Conservation (phyloP, 2,888 invertebrate species). For the Teleogryllus oceanicus region DNA sequence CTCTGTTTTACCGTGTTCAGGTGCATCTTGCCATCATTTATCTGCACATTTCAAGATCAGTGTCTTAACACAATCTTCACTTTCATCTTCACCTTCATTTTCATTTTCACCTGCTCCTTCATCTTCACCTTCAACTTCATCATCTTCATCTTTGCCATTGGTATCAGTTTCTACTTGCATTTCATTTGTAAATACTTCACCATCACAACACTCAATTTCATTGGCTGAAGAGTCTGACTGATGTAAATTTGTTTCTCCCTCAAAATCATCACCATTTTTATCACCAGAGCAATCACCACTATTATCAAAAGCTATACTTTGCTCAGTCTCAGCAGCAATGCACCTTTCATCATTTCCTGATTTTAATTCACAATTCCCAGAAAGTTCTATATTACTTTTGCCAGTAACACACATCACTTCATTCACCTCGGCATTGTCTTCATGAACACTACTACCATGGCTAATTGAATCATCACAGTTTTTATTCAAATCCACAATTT, state of each 20-base stretch:
- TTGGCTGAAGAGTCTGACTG: neutral
- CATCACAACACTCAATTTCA: neutral
- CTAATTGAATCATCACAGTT: neutral
- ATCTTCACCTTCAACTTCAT: conserved; percentile 40
- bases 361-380: neutral
- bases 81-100: conserved; percentile 40
- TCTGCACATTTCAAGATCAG: neutral
- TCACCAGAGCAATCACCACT: conserved; percentile 22
- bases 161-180: conserved; percentile 27
- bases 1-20: conserved; percentile 39
- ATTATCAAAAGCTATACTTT: conserved; percentile 4
- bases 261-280: conserved; percentile 31
- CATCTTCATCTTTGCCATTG: conserved; percentile 40
- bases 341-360: neutral
- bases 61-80: conserved; percentile 39
- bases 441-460: neutral
- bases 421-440: neutral
- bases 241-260: conserved; percentile 34
- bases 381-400: neutral
- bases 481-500: neutral
- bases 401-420: too few species aligned
- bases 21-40: neutral
- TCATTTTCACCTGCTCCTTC: conserved; percentile 35
- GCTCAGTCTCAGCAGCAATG: neutral
- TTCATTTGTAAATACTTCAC: neutral